Evolutionary conservation across 2,888 invertebrate species (phyloP).

Genomic region (Diarsia mendica): DNA sequence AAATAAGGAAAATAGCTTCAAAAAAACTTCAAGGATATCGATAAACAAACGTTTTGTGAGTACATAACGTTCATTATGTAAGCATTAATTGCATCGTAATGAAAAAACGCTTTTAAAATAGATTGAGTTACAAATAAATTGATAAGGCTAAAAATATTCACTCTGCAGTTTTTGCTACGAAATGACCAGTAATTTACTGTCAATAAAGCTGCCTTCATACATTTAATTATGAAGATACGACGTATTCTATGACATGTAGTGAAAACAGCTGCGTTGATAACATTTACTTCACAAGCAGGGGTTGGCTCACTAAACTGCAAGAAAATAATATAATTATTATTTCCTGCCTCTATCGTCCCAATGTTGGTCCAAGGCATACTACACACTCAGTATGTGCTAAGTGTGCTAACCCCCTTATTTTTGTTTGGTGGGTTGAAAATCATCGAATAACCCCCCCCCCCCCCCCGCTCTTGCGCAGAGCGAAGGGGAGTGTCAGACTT

Average conservation of each 20-base stretch:
- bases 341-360: not conserved
- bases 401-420: no score
- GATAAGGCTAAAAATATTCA: not conserved
- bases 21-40: not conserved
- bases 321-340: not conserved
- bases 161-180: not conserved
- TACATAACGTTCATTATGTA: not conserved
- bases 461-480: no score
- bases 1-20: slow-evolving; percentile 11
- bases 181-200: not conserved
- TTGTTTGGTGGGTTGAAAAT: no score
- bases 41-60: not conserved
- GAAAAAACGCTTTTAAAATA: not conserved
- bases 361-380: not conserved
- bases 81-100: not conserved
- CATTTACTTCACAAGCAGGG: not conserved
- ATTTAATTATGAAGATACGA: not conserved
- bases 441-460: no score
- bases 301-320: not conserved
- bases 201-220: slow-evolving; percentile 13
- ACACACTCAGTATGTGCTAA: no score
- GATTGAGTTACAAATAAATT: not conserved
- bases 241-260: slow-evolving; percentile 18
- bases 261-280: slow-evolving; percentile 16
- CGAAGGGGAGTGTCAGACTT: no score